Evolutionary conservation across 1,140 invertebrate genomes (phyloP), one percentile per base, ranked within the genome.

Genomic region (Cecropterus lyciades): DNA sequence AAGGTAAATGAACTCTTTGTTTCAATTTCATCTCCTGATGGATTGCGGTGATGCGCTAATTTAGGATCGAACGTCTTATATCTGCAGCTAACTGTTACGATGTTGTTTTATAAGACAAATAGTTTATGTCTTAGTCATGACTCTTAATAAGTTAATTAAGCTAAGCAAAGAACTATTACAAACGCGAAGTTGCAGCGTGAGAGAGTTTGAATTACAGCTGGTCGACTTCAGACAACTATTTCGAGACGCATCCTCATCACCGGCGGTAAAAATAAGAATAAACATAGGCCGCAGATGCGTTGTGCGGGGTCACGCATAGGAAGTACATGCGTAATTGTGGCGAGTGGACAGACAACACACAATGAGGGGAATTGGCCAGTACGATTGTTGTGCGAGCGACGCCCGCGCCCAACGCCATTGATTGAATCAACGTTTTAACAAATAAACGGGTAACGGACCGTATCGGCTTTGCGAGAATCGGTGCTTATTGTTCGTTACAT

Each of bases 361-460:
- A 90, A 91, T 88, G 84, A 87, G 89, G 87, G 86, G 86, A 90
- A 91, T 88, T 88, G 86, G 85, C 83, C 84, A 87, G 81, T 80
- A 77, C 80, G 82, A 91, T 91, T 89, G 85, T 91, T 87, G 87
- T 91, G 89, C 87, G 89, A 89, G 77, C 87, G 75, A 85, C 82
- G 85, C 84, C 87, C 85, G 83, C 84, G 77, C 88, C 85, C 85
- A 89, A 80, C 57, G 74, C 79, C 85, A 89, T 86, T 91, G 84
- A 91, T 91, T 89, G 87, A 85, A 86, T 91, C 85, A 89, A 84
- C 80, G 84, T 79, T 84, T 85, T 79, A 88, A 86, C 84, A 84
- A 85, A 85, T 81, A 87, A 77, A 65, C 52, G 66, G 59, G 70
- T 62, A 84, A 80, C 84, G 74, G 68, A 77, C 74, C 83, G 79